These are phyloP conservation scores for Dicranocentrus wangi DNA, from an alignment of 2,888 invertebrate species.

Conservation along the genomic window DNA sequence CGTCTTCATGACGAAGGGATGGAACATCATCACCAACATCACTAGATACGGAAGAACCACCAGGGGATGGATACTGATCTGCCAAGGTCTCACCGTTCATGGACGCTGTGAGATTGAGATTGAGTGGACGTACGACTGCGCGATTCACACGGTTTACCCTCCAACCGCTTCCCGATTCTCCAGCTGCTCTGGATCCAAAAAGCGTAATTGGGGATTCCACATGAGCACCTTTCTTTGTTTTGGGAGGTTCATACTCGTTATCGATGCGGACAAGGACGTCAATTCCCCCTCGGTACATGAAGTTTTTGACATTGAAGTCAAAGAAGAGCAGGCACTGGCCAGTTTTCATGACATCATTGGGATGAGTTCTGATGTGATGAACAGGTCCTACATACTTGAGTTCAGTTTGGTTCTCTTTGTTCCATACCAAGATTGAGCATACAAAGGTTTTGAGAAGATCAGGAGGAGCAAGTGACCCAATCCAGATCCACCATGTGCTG, in stretches of 20 bases:
- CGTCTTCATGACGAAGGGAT: not conserved
- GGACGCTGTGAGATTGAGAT: not conserved
- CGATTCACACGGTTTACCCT: conserved; percentile 13
- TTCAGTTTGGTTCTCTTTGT: conserved; percentile 44
- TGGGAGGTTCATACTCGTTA: conserved; percentile 44
- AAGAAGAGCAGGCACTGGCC: conserved; percentile 64
- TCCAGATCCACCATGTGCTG: conserved; percentile 66
- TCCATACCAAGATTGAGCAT: conserved; percentile 59
- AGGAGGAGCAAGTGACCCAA: conserved; percentile 45
- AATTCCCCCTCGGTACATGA: conserved; percentile 66
- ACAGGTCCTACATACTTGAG: conserved; percentile 52
- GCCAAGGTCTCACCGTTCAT: not conserved
- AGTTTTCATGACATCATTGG: conserved; percentile 53
- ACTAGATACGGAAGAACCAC: no score
- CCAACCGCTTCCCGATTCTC: not conserved
- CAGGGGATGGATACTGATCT: no score
- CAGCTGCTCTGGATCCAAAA: not conserved
- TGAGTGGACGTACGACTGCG: not conserved
- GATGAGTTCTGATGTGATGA: conserved; percentile 52
- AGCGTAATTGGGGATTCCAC: conserved; percentile 59
- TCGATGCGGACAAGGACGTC: conserved; percentile 66
- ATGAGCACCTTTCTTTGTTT: conserved; percentile 36
- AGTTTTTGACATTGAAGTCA: conserved; percentile 53
- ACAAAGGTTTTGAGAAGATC: conserved; percentile 31
- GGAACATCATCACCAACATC: not conserved